Percentiles rank a stretch among this genome's conserved stretches.
Evolutionary conservation across 1,140 invertebrate species (phyloP).

Genomic region (Dendrolimus punctatus): DNA sequence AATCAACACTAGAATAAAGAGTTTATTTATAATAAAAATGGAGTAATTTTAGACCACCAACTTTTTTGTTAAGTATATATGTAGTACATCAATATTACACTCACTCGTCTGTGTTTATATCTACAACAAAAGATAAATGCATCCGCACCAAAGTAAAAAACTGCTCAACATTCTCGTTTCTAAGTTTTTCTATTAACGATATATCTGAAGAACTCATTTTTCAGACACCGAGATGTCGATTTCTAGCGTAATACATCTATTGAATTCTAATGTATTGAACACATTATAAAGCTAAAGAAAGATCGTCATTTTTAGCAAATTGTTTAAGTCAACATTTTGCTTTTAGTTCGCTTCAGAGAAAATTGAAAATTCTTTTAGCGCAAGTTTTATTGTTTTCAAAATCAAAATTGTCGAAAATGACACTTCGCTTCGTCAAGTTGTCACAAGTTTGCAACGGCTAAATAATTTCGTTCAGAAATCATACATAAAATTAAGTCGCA

Average conservation of each 20-base stretch:
- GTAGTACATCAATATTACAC: constrained; percentile 24
- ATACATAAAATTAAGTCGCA: no score
- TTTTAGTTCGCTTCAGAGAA: no score
- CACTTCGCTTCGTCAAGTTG: constrained; percentile 12
- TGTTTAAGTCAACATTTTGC: no score
- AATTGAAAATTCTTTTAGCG: background rate
- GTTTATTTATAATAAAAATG: constrained; percentile 4
- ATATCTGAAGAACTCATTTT: constrained; percentile 46
- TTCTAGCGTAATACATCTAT: constrained; percentile 1
- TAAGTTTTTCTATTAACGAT: constrained; percentile 73
- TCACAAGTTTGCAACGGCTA: constrained; percentile 11
- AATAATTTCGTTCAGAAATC: constrained; percentile 9
- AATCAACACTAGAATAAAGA: constrained; percentile 57
- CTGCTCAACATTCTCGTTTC: constrained; percentile 86
- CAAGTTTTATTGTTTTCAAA: constrained; percentile 21
- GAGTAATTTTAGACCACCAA: constrained; percentile 6
- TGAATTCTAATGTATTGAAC: no score
- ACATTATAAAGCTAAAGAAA: no score
- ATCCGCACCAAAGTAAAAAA: constrained; percentile 90
- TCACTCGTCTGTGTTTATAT: constrained; percentile 88
- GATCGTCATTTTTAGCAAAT: no score
- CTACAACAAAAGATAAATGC: constrained; percentile 91
- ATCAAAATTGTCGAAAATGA: no score
- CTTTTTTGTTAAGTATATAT: constrained; percentile 3
- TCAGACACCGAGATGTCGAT: background rate